Percentiles rank a stretch among this genome's conserved stretches.
phyloP scores from a whole-genome alignment of 37 sponge, comb jelly and placozoan genomes.

The Axinella damicornis region DNA sequence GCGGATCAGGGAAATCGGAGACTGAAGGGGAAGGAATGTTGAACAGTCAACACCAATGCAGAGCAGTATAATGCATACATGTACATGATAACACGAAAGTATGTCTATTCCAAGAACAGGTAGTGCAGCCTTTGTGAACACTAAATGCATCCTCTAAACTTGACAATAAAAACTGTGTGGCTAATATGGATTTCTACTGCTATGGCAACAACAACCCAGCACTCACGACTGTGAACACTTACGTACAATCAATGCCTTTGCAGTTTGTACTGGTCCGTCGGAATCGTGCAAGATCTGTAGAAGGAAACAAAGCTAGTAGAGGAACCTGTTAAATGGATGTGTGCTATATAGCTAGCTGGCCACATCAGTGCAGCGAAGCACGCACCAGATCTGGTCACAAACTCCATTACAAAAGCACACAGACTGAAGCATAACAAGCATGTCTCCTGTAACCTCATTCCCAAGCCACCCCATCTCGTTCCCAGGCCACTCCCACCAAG shows the following conservation, averaged over 20 bases:
- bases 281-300: neutral
- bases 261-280: neutral
- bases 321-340: no score
- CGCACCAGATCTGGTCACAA: no score
- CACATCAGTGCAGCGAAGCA: no score
- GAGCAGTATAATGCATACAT: neutral
- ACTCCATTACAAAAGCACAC: no score
- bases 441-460: no score
- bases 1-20: slow-evolving; percentile 43
- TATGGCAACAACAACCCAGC: neutral
- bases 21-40: slow-evolving; percentile 10
- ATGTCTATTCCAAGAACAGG: neutral
- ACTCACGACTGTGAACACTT: slow-evolving; percentile 4
- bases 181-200: no score
- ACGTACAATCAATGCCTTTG: slow-evolving; percentile 48
- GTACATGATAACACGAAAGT: neutral
- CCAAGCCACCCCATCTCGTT: no score
- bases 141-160: no score
- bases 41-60: neutral
- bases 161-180: no score
- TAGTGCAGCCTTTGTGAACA: neutral
- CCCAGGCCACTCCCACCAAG: no score
- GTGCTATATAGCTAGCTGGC: no score
- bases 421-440: no score
- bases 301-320: neutral